Evolutionary conservation across 2,888 invertebrate genomes (phyloP), one percentile per base, ranked within the genome.

Genomic region (Rhamnusium bicolor): DNA sequence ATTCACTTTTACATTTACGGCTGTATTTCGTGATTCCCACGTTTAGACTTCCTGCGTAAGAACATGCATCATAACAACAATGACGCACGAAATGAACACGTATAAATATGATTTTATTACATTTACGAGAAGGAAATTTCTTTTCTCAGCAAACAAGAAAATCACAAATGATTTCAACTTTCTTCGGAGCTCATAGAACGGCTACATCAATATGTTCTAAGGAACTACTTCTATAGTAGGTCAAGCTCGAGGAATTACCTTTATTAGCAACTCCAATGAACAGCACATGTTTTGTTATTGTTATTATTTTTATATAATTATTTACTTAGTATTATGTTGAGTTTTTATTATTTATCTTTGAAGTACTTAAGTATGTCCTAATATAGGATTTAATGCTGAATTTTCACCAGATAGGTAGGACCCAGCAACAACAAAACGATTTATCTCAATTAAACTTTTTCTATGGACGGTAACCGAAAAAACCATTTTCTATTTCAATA

Each of bases 121-220:
- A 8, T 46, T 19, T 40, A n/a, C 67, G 56, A 3, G 18, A 56
- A 24, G 56, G 67, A 61, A 69, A 69, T 70, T 63, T 63, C 54
- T 70, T 70, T 63, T 70, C 70, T 47, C 70, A 63, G 62, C 47
- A 54, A 46, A 70, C 18, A 54, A 53, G 40, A 62, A 63, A 63
- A 10, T 51, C 60, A 32, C 47, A 49, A 40, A 63, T 32, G 19
- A 63, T 63, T 63, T 63, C 46, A 53, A 40, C 63, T 70, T 70
- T 63, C 63, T 70, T 70, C 46, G 49, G 18, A 4, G 29, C 67
- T 62, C 58, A 68, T 47, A 68, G 46, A 68, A 46, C 53, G 12
- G 18, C 24, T 46, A 19, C 21, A 14, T 18, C 51, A 63, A 24
- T 49, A 49, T 66, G 46, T 66, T 29, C n/a, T 24, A 46, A 54